phyloP scores from a whole-genome alignment of 2,888 invertebrate genomes.

The Eledone cirrhosa region DNA sequence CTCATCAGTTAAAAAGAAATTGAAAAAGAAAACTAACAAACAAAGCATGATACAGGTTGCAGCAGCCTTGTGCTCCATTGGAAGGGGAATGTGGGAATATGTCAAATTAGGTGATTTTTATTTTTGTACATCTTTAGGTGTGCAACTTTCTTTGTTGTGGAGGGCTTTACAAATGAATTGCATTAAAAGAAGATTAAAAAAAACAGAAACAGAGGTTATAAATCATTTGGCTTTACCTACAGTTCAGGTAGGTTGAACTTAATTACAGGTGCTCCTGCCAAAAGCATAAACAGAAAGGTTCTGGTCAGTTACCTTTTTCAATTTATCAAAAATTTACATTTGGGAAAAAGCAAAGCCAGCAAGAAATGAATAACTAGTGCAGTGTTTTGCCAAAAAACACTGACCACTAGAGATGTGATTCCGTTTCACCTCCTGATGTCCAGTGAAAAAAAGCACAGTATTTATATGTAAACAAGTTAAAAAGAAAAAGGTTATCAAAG shows the following conservation, averaged over 20 bases:
- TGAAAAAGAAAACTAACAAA: too few species aligned
- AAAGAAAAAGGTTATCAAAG: conserved; percentile 23
- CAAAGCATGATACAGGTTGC: conserved; percentile 15
- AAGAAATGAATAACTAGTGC: not conserved
- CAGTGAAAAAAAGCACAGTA: conserved; percentile 29
- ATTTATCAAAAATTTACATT: not conserved
- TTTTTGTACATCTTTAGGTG: conserved; percentile 27
- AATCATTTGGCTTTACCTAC: conserved; percentile 33
- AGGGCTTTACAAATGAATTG: conserved; percentile 18
- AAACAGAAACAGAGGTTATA: conserved; percentile 19
- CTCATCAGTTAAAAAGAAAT: too few species aligned
- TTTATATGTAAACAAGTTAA: conserved; percentile 27
- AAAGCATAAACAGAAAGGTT: conserved; percentile 26
- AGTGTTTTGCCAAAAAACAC: conserved; percentile 20
- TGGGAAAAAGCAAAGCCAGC: too few species aligned
- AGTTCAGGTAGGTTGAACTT: conserved; percentile 23
- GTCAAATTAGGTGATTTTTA: conserved; percentile 27
- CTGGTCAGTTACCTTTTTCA: conserved; percentile 1
- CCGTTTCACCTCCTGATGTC: conserved; percentile 29
- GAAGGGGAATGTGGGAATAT: conserved; percentile 24
- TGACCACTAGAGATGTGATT: conserved; percentile 27
- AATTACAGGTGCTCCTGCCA: conserved; percentile 27
- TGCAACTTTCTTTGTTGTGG: not conserved
- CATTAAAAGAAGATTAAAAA: conserved; percentile 22
- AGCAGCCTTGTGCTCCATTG: conserved; percentile 25